phyloP scores from a whole-genome alignment of 2,113 vertebrate genomes.

The Chloebia gouldiae region DNA sequence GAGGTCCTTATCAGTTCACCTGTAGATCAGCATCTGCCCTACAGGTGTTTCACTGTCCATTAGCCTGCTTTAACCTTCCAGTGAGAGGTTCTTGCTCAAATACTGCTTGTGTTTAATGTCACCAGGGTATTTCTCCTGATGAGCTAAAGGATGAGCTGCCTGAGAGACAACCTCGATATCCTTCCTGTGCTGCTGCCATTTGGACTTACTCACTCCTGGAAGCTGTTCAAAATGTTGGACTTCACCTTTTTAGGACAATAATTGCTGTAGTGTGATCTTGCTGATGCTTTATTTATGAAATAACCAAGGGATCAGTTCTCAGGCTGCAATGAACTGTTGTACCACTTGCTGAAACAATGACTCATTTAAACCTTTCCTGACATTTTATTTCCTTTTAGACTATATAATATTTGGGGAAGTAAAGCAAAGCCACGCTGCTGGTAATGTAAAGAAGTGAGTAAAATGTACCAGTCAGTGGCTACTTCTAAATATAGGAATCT shows the following conservation, averaged over 20 bases:
- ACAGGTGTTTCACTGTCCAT: background rate
- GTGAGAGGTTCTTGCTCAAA: background rate
- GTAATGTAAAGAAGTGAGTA: conserved; percentile 8
- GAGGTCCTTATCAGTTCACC: background rate
- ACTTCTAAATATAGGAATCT: background rate
- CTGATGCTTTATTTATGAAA: background rate
- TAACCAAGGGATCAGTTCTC: background rate
- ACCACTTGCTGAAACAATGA: background rate
- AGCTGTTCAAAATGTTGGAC: background rate
- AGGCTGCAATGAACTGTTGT: background rate
- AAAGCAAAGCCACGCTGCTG: background rate
- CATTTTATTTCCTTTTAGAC: background rate
- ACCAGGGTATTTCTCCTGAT: conserved; percentile 79
- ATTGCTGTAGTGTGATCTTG: background rate
- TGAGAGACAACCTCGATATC: conserved; percentile 84
- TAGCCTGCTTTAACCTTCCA: background rate
- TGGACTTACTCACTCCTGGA: conserved; percentile 22
- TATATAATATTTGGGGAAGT: background rate
- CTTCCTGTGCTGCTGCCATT: conserved; percentile 63
- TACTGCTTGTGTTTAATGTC: conserved; percentile 17
- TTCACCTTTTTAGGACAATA: conserved; percentile 34
- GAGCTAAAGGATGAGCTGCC: conserved; percentile 83
- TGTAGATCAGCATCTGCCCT: background rate
- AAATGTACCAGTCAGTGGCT: background rate
- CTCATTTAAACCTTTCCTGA: background rate